A percentile compares a stretch with the other conserved stretches of the same genome.
Evolutionary conservation across 2,888 invertebrate genomes (phyloP).

Genomic region (Rhamnusium bicolor): DNA sequence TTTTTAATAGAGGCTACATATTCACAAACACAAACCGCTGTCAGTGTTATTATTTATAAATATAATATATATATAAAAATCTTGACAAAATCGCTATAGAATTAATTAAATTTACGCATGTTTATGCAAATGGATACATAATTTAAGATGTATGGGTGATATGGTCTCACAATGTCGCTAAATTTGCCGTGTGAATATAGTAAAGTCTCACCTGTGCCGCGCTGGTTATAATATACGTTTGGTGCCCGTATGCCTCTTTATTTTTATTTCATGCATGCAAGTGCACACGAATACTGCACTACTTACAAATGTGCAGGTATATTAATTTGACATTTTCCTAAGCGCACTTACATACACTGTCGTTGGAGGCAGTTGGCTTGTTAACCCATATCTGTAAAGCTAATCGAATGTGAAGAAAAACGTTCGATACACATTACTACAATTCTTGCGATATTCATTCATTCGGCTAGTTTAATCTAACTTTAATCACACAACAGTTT

Average conservation of each 20-base stretch:
- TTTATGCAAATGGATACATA: slow-evolving; percentile 32
- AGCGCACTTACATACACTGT: slow-evolving; percentile 3
- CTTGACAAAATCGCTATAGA: slow-evolving; percentile 18
- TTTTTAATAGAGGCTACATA: no score
- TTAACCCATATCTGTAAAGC: slow-evolving; percentile 16
- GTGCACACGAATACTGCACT: slow-evolving; percentile 3
- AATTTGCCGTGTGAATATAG: slow-evolving; percentile 37
- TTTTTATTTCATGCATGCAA: slow-evolving; percentile 20
- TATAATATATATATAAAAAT: slow-evolving; percentile 23
- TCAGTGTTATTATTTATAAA: background rate
- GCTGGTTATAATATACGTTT: background rate
- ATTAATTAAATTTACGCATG: slow-evolving; percentile 35
- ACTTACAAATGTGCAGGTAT: slow-evolving; percentile 23
- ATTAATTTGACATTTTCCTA: slow-evolving; percentile 21
- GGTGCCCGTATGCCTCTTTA: slow-evolving; percentile 21
- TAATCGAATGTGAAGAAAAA: slow-evolving; percentile 6
- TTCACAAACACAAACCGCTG: background rate
- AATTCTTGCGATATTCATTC: background rate
- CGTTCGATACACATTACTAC: background rate
- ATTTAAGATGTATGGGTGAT: slow-evolving; percentile 48
- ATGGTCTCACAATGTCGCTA: slow-evolving; percentile 47
- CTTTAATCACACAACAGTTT: background rate
- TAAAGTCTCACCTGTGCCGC: slow-evolving; percentile 27
- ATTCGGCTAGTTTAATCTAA: background rate
- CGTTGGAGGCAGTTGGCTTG: slow-evolving; percentile 19